Base-by-base conservation (phyloP, 2,888 invertebrate genomes). In the Eilema depressum region DNA sequence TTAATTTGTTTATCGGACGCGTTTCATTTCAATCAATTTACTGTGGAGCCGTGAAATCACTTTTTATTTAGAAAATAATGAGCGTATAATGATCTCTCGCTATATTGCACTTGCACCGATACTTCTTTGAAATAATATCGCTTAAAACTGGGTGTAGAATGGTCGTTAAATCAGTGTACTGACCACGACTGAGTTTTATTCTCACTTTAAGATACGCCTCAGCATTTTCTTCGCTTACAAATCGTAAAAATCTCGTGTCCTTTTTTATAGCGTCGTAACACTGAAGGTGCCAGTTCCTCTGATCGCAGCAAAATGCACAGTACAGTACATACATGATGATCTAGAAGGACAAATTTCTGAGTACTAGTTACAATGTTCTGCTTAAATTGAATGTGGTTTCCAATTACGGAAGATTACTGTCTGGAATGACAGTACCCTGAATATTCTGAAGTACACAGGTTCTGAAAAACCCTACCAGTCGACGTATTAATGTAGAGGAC, bases 1-100 rank as follows among this genome's bases (percentile, higher is more conserved):
- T 78, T 75, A 79, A 82, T 81, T 82, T 75, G 67, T 75, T 76
- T 76, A 77, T 82, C 74, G 75, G 69, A 26, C 61, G 64, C 75
- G 68, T 74, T 80, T 80, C 65, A 70, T 73, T 80, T 79, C 63
- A 70, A 79, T 77, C 37, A 62, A 68, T 73, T 67, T 71, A 70
- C 66, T 79, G 75, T 75, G 71, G 66, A 77, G 63, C 74, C 78
- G 68, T 74, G 65, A 69, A 71, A 68, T 73, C 60, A 47, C 56
- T 66, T 30, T 63, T 73, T 74, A 66, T 63, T 60, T 69, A 53
- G 10, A 63, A 47, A 30, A 12, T 69, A 67, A 61, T 20, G 23
- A 63, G 23, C 64, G 70, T 72, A 66, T 63, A 63, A 71, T 23
- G 59, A 61, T 70, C 14, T 37, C 33, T 11, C 12, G 0, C 12